Evolutionary conservation across 1,140 invertebrate species (phyloP).

Genomic region (Bombus superbus): DNA sequence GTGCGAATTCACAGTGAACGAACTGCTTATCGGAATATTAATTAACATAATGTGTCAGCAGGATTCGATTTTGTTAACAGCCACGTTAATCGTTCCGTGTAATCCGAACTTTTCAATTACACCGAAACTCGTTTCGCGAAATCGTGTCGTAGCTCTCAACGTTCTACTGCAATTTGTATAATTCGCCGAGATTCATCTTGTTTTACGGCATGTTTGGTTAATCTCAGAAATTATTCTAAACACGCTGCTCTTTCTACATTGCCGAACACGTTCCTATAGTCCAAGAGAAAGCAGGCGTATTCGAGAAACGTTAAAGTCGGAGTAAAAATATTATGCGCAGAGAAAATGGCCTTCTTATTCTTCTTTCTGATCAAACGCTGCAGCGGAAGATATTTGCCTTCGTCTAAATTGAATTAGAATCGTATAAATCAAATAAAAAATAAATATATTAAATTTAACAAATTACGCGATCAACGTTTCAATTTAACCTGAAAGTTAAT

Average conservation of each 20-base stretch:
- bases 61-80: background rate
- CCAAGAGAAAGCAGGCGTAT: background rate
- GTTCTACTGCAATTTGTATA: background rate
- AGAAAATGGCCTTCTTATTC: too few relatives aligned
- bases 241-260: background rate
- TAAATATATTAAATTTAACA: too few relatives aligned
- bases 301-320: too few relatives aligned
- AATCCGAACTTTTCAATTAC: conserved; percentile 21
- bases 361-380: too few relatives aligned
- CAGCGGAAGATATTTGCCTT: too few relatives aligned
- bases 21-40: conserved; percentile 35
- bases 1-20: background rate
- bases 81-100: background rate
- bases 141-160: background rate
- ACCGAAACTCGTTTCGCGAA: too few relatives aligned
- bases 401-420: too few relatives aligned
- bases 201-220: background rate
- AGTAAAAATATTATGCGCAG: too few relatives aligned
- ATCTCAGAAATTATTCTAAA: background rate
- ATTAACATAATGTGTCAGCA: conserved; percentile 27
- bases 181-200: background rate
- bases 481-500: too few relatives aligned
- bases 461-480: too few relatives aligned
- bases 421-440: too few relatives aligned
- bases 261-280: background rate